Percentiles rank a stretch among this genome's conserved stretches.
phyloP scores from a whole-genome alignment of 1,140 invertebrate species.

The Apis laboriosa region DNA sequence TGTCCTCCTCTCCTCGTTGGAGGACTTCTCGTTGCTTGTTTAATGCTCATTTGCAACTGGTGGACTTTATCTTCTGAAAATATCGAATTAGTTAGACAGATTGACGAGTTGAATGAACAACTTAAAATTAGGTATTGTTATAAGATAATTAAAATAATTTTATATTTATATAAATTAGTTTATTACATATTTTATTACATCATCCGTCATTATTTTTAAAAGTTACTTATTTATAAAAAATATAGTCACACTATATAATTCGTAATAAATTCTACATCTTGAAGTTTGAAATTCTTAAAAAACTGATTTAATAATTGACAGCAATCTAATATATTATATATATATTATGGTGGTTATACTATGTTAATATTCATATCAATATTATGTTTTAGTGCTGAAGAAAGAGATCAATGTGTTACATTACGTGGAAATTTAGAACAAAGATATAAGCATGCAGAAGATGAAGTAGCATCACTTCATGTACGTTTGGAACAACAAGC shows the following conservation, averaged over 20 bases:
- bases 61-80: conserved; percentile 81
- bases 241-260: neutral
- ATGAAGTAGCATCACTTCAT: conserved; percentile 68
- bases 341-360: neutral
- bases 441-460: conserved; percentile 67
- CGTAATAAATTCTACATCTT: neutral
- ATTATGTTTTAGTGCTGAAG: conserved; percentile 71
- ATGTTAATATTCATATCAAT: neutral
- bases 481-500: conserved; percentile 71
- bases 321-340: neutral
- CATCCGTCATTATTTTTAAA: neutral
- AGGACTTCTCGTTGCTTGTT: conserved; percentile 76
- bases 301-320: neutral
- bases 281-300: conserved; percentile 10
- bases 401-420: conserved; percentile 77
- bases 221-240: neutral
- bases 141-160: neutral
- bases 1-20: conserved; percentile 80
- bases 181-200: neutral
- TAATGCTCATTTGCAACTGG: conserved; percentile 81
- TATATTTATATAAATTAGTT: neutral
- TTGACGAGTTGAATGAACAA: conserved; percentile 79
- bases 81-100: conserved; percentile 78
- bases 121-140: conserved; percentile 78
- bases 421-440: conserved; percentile 65